Evolutionary conservation across 2,888 invertebrate species (phyloP).

Genomic region (Microdon myrmicae): DNA sequence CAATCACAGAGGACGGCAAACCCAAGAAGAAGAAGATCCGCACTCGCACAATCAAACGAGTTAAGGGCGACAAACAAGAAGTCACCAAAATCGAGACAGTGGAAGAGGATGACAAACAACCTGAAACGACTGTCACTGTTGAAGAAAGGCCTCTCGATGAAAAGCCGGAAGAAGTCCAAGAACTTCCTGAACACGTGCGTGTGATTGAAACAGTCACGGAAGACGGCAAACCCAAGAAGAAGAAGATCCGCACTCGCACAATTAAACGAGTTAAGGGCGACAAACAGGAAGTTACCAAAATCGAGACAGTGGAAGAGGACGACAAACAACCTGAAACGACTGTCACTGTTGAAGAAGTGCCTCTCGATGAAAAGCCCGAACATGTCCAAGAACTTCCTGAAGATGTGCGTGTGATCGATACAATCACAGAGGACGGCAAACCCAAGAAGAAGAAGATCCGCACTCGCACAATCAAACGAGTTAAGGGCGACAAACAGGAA

Average conservation of each 20-base stretch:
- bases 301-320: slow-evolving; percentile 58
- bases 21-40: slow-evolving; percentile 55
- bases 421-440: slow-evolving; percentile 58
- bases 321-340: slow-evolving; percentile 59
- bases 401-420: slow-evolving; percentile 55
- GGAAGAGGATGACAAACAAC: slow-evolving; percentile 62
- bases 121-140: slow-evolving; percentile 62
- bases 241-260: slow-evolving; percentile 62
- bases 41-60: slow-evolving; percentile 42
- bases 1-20: slow-evolving; percentile 56
- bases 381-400: slow-evolving; percentile 55
- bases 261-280: slow-evolving; percentile 54
- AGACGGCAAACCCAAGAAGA: slow-evolving; percentile 61
- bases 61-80: slow-evolving; percentile 57
- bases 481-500: slow-evolving; percentile 54
- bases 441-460: slow-evolving; percentile 58
- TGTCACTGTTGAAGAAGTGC: slow-evolving; percentile 64
- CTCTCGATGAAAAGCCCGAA: slow-evolving; percentile 58
- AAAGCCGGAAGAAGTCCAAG: slow-evolving; percentile 57
- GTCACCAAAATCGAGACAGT: slow-evolving; percentile 61
- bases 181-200: slow-evolving; percentile 56
- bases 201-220: slow-evolving; percentile 65
- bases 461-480: slow-evolving; percentile 61
- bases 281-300: slow-evolving; percentile 59
- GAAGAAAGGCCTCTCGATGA: slow-evolving; percentile 63